phyloP scores from a whole-genome alignment of 2,888 invertebrate species.

The Euplagia quadripunctaria region DNA sequence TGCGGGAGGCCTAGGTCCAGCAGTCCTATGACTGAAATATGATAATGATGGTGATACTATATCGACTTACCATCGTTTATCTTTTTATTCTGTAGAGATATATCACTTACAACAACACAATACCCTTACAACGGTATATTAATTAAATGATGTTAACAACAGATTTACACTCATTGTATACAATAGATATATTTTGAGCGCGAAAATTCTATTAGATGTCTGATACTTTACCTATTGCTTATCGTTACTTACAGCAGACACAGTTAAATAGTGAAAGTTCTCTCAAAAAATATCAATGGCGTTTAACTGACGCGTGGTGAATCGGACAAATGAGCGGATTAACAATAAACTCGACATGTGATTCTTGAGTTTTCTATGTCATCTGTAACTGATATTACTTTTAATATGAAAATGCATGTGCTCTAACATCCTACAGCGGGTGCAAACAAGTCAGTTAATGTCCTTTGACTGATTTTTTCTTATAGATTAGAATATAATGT shows the following conservation, averaged over 20 bases:
- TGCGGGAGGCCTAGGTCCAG: too few species aligned
- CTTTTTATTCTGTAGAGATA: background rate
- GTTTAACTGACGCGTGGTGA: slow-evolving; percentile 17
- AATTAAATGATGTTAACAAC: background rate
- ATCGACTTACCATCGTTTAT: background rate
- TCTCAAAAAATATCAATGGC: slow-evolving; percentile 19
- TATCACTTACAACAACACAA: background rate
- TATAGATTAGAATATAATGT: background rate
- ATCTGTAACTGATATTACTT: background rate
- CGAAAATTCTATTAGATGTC: background rate
- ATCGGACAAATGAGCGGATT: slow-evolving; percentile 7
- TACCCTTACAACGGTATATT: background rate
- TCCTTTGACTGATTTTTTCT: too few species aligned
- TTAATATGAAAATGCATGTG: background rate
- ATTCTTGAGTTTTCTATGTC: slow-evolving; percentile 9
- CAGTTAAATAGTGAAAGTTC: slow-evolving; percentile 21
- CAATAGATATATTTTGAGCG: too few species aligned
- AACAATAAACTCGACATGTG: slow-evolving; percentile 8
- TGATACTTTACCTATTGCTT: background rate
- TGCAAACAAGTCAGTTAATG: too few species aligned
- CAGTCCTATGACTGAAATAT: too few species aligned
- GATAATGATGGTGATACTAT: too few species aligned
- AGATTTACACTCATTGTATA: background rate
- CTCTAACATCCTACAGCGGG: background rate
- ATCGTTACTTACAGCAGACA: slow-evolving; percentile 4